Base-by-base conservation (phyloP, 2,888 invertebrate species). In the Caenorhabditis sp. region DNA sequence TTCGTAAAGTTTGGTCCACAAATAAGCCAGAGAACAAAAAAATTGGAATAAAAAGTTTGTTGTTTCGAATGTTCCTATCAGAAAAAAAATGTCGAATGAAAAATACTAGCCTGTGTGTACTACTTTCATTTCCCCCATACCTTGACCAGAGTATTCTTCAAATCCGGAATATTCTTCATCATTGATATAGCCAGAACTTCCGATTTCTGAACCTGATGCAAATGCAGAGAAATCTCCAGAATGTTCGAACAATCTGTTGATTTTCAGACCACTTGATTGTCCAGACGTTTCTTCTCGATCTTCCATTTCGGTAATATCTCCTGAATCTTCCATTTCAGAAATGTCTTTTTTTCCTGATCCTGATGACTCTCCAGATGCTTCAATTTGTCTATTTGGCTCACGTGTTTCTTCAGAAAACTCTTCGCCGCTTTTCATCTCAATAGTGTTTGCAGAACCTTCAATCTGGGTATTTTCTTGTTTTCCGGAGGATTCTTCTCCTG, bases 391-490 rank as follows among this genome's bases (percentile, higher is more conserved):
- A 58, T 27, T 1, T 21, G 12, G 37, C 3, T 19, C n/a, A n/a
- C 31, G 10, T 12, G 58, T 27, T 10, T 10, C 58, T 17, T 36
- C 58, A 17, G 1, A 10, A 21, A 26, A 17, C 31, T 58, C 58
- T 12, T 12, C 14, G 19, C 23, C 23, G 21, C 24, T 23, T 26
- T 10, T 8, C 5, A 24, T 12, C 5, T n/a, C 57, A 21, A 17
- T 17, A 55, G 21, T 23, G 4, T 6, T 17, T 24, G n/a, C 60
- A 43, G 60, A 60, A 60, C 43, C 61, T 62, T 53, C 62, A 61
- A 10, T 31, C 10, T 31, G 31, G 31, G 10, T 31, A 4, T 4
- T 6, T 31, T 31, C 31, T 31, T 31, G 5, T 6, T 31, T 6
- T n/a, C n/a, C 36, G 5, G 36, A 36, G 6, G 12, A 36, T 36